phyloP scores from a whole-genome alignment of 2,888 invertebrate species.

The Anthrax anthrax region DNA sequence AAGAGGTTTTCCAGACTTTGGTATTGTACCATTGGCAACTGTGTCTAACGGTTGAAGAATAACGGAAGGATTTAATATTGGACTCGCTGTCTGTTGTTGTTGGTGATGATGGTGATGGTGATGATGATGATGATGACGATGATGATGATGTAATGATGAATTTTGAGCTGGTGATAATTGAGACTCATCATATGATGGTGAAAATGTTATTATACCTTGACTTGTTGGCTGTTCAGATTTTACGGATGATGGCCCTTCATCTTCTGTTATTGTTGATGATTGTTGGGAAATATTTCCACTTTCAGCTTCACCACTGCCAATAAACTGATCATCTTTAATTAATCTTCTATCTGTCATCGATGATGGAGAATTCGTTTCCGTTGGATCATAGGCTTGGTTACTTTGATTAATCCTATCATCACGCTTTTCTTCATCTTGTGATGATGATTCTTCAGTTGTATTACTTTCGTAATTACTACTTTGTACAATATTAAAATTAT shows the following conservation, averaged over 20 bases:
- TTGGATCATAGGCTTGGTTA: background rate
- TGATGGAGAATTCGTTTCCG: too few relatives aligned
- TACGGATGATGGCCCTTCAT: background rate
- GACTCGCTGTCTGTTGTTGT: background rate
- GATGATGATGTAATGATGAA: too few relatives aligned
- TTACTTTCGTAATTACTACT: background rate
- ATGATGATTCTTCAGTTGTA: background rate
- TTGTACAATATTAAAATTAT: background rate
- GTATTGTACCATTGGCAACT: constrained; percentile 28
- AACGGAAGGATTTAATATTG: constrained; percentile 6
- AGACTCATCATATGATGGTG: background rate
- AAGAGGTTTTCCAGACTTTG: constrained; percentile 32
- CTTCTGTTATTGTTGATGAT: background rate
- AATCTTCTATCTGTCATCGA: background rate
- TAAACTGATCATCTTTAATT: background rate
- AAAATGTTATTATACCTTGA: background rate
- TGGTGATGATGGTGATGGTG: background rate
- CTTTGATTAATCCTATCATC: background rate
- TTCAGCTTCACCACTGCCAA: background rate
- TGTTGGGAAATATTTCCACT: background rate
- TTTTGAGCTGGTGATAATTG: background rate
- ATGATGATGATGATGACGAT: background rate
- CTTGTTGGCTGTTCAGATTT: background rate
- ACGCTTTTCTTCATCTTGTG: background rate
- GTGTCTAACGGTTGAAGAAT: constrained; percentile 7